A percentile compares a stretch with the other conserved stretches of the same genome.
These are phyloP conservation scores for Sicus ferrugineus DNA, from an alignment of 2,888 invertebrate genomes.

Conservation along the genomic window DNA sequence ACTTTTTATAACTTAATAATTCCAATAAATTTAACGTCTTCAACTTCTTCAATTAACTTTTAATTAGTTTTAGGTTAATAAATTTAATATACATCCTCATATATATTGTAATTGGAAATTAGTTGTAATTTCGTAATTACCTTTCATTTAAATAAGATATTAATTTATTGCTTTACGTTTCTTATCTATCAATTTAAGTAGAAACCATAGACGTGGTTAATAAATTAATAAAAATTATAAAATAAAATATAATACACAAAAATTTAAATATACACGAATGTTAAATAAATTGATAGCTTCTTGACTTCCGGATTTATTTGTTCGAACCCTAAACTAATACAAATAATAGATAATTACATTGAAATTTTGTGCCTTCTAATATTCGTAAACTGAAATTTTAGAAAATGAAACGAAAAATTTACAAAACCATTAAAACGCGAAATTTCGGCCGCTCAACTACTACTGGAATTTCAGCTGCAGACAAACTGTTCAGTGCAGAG, in stretches of 20 bases:
- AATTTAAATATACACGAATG: background rate
- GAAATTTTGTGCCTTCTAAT: conserved; percentile 5
- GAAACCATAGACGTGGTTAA: background rate
- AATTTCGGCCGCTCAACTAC: background rate
- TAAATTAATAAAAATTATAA: background rate
- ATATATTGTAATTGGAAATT: background rate
- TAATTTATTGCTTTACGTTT: conserved; percentile 25
- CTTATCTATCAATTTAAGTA: conserved; percentile 1
- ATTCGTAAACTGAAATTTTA: conserved; percentile 7
- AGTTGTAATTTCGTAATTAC: background rate
- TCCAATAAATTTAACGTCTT: too few relatives aligned
- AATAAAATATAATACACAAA: conserved; percentile 3
- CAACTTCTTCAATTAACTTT: too few relatives aligned
- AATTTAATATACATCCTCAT: too few relatives aligned
- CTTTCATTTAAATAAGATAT: background rate
- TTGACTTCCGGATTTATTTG: conserved; percentile 11
- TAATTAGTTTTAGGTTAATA: too few relatives aligned
- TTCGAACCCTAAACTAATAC: conserved; percentile 13
- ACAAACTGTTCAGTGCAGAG: background rate
- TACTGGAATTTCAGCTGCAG: conserved; percentile 2
- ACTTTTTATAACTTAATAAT: too few relatives aligned
- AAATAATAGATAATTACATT: conserved; percentile 1
- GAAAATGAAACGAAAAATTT: conserved; percentile 13
- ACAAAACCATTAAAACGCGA: background rate
- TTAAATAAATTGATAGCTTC: background rate